Conservation (phyloP, 2,113 vertebrate genomes). For the Uropsilus gracilis region DNA sequence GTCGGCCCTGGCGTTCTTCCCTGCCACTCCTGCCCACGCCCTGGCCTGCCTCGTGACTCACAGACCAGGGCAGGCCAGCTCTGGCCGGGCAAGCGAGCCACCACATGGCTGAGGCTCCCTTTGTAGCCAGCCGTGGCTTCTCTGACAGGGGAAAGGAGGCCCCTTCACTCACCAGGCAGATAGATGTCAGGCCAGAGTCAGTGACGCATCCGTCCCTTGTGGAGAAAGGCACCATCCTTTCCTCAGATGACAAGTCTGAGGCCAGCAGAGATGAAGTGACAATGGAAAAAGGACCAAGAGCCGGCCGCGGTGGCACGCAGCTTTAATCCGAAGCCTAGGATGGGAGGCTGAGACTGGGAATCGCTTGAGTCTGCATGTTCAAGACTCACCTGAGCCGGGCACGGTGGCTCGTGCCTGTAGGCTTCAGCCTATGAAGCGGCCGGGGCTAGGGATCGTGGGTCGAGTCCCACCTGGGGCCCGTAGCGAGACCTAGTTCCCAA, state of each 20-base stretch:
- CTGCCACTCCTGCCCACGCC: background rate
- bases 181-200: background rate
- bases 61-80: background rate
- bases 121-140: background rate
- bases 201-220: background rate
- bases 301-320: too few species aligned
- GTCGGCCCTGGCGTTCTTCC: background rate
- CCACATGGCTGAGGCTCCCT: background rate
- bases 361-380: too few species aligned
- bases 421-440: too few species aligned
- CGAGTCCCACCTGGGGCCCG: too few species aligned
- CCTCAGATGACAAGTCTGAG: constrained; percentile 32
- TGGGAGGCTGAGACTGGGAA: too few species aligned
- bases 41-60: background rate
- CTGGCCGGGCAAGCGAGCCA: background rate
- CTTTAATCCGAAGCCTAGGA: too few species aligned
- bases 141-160: background rate
- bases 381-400: too few species aligned
- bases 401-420: too few species aligned
- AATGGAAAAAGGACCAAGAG: background rate
- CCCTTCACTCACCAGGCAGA: background rate
- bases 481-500: too few species aligned
- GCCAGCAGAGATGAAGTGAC: background rate
- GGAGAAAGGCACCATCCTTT: background rate
- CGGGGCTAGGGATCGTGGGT: too few species aligned